Percentiles rank a stretch among this genome's conserved stretches.
phyloP scores from a whole-genome alignment of 2,797 vertebrate genomes.

The Centroberyx gerrardi region DNA sequence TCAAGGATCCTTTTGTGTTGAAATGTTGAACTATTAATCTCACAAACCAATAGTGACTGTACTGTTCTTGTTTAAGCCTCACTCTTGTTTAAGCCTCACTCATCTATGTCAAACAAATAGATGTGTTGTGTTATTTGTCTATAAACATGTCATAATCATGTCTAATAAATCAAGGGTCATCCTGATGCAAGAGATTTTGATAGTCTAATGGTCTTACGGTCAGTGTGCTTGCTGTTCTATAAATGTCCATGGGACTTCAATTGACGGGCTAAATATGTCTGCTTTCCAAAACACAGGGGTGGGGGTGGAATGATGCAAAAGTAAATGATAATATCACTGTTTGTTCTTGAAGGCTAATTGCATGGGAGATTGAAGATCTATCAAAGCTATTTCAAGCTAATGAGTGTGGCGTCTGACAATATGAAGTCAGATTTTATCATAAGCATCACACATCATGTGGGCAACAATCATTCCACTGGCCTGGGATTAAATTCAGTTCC shows the following conservation, averaged over 20 bases:
- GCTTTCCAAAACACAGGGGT: neutral
- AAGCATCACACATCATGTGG: slow-evolving; percentile 2
- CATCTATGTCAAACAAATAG: slow-evolving; percentile 2
- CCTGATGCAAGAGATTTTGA: slow-evolving; percentile 36
- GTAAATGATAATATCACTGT: neutral
- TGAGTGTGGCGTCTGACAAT: slow-evolving; percentile 23
- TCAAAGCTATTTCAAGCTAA: slow-evolving; percentile 3
- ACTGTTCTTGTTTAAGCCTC: neutral
- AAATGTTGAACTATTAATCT: slow-evolving; percentile 25
- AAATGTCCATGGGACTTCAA: neutral
- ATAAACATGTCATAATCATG: slow-evolving; percentile 42
- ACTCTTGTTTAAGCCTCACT: neutral
- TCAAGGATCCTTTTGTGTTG: neutral
- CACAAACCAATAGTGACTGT: neutral
- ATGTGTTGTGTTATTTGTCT: slow-evolving; percentile 38
- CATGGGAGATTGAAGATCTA: slow-evolving; percentile 1
- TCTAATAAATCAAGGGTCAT: slow-evolving; percentile 33
- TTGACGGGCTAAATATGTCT: neutral
- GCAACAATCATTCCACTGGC: neutral
- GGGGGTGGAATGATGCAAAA: neutral
- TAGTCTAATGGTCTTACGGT: neutral
- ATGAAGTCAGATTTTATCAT: slow-evolving; percentile 29
- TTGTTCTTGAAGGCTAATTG: slow-evolving; percentile 9
- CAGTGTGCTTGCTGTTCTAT: neutral
- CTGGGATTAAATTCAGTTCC: slow-evolving; percentile 9